Conservation (phyloP, 2,888 invertebrate species). For the Chrysina gloriosa region DNA sequence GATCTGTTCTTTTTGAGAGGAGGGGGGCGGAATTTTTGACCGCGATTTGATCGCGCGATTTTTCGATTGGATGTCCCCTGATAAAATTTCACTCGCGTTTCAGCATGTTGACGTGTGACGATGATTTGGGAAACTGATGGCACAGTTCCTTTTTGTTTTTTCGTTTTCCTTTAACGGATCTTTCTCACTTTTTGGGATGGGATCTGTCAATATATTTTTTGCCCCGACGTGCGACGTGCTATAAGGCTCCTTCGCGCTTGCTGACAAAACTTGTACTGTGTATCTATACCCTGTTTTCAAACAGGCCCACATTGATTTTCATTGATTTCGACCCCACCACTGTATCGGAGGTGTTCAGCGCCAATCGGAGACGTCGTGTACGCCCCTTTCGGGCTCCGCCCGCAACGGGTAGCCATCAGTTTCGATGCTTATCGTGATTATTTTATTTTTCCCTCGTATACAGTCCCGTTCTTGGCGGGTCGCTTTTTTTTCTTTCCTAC, state of each 20-base stretch:
- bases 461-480: constrained; percentile 16
- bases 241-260: constrained; percentile 22
- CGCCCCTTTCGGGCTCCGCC: constrained; percentile 59
- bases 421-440: constrained; percentile 62
- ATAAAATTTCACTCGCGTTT: neutral
- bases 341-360: constrained; percentile 37
- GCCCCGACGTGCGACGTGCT: constrained; percentile 1
- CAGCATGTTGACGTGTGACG: no score
- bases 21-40: no score
- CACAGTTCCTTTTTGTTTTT: neutral
- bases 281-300: constrained; percentile 52
- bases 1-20: no score
- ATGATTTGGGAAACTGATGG: no score
- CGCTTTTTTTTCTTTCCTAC: constrained; percentile 19
- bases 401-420: constrained; percentile 65
- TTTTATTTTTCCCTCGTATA: constrained; percentile 42
- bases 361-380: constrained; percentile 54
- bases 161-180: neutral
- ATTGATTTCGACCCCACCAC: constrained; percentile 60
- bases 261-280: constrained; percentile 39
- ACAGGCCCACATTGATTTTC: constrained; percentile 56
- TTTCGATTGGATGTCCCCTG: neutral
- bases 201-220: constrained; percentile 37
- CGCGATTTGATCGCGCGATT: no score
- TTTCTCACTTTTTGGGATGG: neutral